Percentiles rank a stretch among this genome's conserved stretches.
Conservation (phyloP, 1,140 invertebrate genomes). For the Probaryconus sp. region DNA sequence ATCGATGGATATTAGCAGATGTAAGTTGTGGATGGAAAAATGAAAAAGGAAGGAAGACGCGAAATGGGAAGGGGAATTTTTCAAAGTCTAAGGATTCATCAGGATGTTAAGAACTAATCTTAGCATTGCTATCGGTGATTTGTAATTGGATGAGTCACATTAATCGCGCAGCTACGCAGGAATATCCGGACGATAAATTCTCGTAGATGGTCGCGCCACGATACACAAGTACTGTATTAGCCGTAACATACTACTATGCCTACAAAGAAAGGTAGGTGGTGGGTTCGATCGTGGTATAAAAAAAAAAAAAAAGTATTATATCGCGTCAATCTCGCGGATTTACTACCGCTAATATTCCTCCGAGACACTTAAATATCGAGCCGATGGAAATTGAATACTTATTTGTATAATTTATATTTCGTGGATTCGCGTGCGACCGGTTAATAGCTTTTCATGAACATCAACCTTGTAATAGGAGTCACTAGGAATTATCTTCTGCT, state of each 20-base stretch:
- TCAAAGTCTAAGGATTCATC: conserved; percentile 31
- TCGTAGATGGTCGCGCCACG: conserved; percentile 62
- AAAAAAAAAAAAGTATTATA: conserved; percentile 63
- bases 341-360: conserved; percentile 61
- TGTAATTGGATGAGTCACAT: conserved; percentile 65
- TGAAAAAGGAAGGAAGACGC: no score
- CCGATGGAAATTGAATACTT: conserved; percentile 60
- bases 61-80: no score
- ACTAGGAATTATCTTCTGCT: conserved; percentile 2
- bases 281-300: conserved; percentile 37
- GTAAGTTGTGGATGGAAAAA: no score
- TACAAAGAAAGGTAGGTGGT: conserved; percentile 56
- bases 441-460: conserved; percentile 8
- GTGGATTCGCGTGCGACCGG: conserved; percentile 27
- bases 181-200: conserved; percentile 63
- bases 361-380: conserved; percentile 49
- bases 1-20: no score
- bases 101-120: conserved; percentile 31
- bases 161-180: conserved; percentile 57
- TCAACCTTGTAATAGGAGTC: conserved; percentile 34
- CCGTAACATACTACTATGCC: conserved; percentile 49
- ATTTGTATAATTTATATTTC: conserved; percentile 49
- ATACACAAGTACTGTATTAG: conserved; percentile 57
- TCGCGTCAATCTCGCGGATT: conserved; percentile 67
- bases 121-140: conserved; percentile 49